Conservation (phyloP, 92 coral and sea anemone genomes). For the Virgularia gustaviana region DNA sequence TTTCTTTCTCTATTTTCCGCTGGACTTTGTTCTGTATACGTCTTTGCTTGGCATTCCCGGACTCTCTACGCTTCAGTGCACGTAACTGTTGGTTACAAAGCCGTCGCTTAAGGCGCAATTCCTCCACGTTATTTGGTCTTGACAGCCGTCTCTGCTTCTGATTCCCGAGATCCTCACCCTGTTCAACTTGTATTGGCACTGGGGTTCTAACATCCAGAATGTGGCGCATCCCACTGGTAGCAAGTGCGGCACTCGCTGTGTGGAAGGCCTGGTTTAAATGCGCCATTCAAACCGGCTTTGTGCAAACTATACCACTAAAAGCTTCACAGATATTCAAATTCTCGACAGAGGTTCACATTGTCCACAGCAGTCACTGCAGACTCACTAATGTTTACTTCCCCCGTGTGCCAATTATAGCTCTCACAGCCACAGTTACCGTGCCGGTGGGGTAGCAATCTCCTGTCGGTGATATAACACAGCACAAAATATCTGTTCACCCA, state of each 20-base stretch:
- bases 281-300: slow-evolving; percentile 18
- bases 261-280: no score
- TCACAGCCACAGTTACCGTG: not conserved
- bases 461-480: not conserved
- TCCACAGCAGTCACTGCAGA: not conserved
- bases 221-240: slow-evolving; percentile 18
- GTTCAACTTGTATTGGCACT: not conserved
- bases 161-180: not conserved
- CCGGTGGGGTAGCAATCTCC: slow-evolving; percentile 11
- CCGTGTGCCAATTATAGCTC: not conserved
- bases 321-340: not conserved
- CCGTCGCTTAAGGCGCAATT: slow-evolving; percentile 12
- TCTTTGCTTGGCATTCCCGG: slow-evolving; percentile 1
- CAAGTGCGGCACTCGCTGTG: slow-evolving; percentile 23
- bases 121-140: slow-evolving; percentile 3
- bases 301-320: slow-evolving; percentile 14
- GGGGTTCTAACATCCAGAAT: slow-evolving; percentile 9
- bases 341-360: not conserved
- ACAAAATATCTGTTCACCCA: not conserved
- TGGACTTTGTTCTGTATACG: not conserved
- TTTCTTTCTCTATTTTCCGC: not conserved
- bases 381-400: not conserved
- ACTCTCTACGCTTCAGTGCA: slow-evolving; percentile 1
- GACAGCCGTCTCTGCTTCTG: slow-evolving; percentile 2
- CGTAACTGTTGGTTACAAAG: not conserved